Evolutionary conservation across 2,113 vertebrate species (phyloP).

Genomic region (Mungos mungo): DNA sequence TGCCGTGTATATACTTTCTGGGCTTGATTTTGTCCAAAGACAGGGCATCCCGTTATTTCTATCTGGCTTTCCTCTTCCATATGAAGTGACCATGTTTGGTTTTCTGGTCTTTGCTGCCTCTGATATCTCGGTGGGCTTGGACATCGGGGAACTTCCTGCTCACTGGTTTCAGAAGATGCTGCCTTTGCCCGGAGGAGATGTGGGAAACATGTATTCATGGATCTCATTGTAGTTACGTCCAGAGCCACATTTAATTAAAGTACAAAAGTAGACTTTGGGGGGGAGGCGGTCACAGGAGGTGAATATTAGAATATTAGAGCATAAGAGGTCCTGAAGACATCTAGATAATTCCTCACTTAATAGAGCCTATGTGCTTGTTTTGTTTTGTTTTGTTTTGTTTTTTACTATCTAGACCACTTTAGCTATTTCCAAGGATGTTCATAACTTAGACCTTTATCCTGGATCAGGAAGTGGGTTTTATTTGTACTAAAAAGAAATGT

Average conservation of each 20-base stretch:
- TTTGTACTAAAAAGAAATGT: background rate
- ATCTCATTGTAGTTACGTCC: background rate
- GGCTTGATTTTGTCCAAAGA: background rate
- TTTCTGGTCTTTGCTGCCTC: background rate
- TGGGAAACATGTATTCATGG: background rate
- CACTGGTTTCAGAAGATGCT: background rate
- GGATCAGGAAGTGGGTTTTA: background rate
- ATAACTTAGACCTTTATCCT: background rate
- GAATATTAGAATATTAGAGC: background rate
- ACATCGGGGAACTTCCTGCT: background rate
- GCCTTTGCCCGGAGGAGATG: background rate
- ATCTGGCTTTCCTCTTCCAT: background rate
- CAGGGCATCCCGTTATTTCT: background rate
- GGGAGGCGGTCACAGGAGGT: fast-evolving
- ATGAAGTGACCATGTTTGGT: background rate
- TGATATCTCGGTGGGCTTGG: background rate
- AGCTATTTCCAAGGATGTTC: background rate
- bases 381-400: background rate
- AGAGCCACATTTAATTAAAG: background rate
- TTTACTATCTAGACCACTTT: background rate
- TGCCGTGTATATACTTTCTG: background rate
- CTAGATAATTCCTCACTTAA: background rate
- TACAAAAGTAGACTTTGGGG: background rate
- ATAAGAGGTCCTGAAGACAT: background rate
- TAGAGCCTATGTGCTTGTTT: background rate